Evolutionary conservation across 2,888 invertebrate species (phyloP).

Genomic region (Drosophila melanosoma): DNA sequence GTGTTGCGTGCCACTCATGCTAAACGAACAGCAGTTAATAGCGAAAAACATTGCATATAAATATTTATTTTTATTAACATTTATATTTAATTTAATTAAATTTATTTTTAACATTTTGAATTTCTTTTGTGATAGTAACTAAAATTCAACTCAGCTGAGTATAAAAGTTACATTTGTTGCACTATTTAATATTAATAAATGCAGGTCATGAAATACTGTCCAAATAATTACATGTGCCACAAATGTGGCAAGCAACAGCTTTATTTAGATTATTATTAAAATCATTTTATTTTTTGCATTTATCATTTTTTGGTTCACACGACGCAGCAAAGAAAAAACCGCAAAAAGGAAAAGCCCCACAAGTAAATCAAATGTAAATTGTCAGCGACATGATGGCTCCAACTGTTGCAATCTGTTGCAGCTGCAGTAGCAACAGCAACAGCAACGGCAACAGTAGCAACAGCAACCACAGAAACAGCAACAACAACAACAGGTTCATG

Average conservation of each 20-base stretch:
- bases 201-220: not conserved
- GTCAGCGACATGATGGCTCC: slow-evolving; percentile 50
- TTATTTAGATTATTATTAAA: slow-evolving; percentile 1
- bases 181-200: not conserved
- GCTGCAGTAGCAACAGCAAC: slow-evolving; percentile 56
- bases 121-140: not conserved
- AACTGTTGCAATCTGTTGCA: slow-evolving; percentile 54
- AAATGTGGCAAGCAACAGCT: slow-evolving; percentile 22
- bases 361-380: slow-evolving; percentile 64
- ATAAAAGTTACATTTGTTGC: not conserved
- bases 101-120: not conserved
- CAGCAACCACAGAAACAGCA: slow-evolving; percentile 35
- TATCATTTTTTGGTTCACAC: slow-evolving; percentile 61
- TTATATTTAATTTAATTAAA: too few relatives aligned
- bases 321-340: slow-evolving; percentile 26
- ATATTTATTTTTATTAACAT: not conserved
- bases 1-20: slow-evolving; percentile 29
- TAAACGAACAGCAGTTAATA: not conserved
- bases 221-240: not conserved
- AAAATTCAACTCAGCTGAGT: too few relatives aligned
- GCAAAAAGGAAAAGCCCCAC: slow-evolving; percentile 71
- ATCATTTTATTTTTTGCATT: not conserved
- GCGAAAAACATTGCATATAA: not conserved
- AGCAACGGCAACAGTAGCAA: slow-evolving; percentile 38
- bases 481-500: slow-evolving; percentile 63